Conservation (phyloP, 2,888 invertebrate genomes). For the Cephus spinipes region DNA sequence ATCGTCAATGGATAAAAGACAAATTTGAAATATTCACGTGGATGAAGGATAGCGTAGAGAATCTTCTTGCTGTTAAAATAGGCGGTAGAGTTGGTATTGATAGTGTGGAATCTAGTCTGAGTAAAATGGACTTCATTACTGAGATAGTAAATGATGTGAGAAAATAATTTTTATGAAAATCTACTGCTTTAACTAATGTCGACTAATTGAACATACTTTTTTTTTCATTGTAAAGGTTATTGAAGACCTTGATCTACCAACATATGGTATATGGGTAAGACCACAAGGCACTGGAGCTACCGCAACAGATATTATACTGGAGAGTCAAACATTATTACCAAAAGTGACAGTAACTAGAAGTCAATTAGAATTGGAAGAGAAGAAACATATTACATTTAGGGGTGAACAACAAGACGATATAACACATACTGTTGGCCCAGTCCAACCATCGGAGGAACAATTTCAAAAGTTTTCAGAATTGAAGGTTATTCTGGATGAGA, state of each 20-base stretch:
- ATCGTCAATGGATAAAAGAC: constrained; percentile 53
- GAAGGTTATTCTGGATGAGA: constrained; percentile 47
- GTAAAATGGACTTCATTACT: constrained; percentile 32
- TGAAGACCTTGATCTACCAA: constrained; percentile 30
- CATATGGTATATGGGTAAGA: constrained; percentile 25
- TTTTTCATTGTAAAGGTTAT: constrained; percentile 23
- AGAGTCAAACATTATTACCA: constrained; percentile 34
- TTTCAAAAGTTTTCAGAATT: not conserved
- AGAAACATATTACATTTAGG: constrained; percentile 33
- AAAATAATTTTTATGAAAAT: not conserved
- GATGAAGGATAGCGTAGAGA: constrained; percentile 44
- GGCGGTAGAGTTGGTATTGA: constrained; percentile 12
- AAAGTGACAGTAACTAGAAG: constrained; percentile 24
- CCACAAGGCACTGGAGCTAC: constrained; percentile 28
- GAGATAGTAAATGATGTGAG: constrained; percentile 41
- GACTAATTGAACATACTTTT: not conserved
- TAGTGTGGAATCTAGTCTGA: constrained; percentile 27
- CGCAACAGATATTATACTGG: constrained; percentile 28
- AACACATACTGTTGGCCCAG: not conserved
- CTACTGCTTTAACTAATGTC: not conserved
- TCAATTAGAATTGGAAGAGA: constrained; percentile 26
- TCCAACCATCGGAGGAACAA: not conserved
- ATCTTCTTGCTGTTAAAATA: constrained; percentile 42
- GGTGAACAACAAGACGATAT: constrained; percentile 9
- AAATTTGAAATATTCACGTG: constrained; percentile 52